Conservation (phyloP, 2,797 vertebrate genomes). For the Melanotaenia pygmaea region DNA sequence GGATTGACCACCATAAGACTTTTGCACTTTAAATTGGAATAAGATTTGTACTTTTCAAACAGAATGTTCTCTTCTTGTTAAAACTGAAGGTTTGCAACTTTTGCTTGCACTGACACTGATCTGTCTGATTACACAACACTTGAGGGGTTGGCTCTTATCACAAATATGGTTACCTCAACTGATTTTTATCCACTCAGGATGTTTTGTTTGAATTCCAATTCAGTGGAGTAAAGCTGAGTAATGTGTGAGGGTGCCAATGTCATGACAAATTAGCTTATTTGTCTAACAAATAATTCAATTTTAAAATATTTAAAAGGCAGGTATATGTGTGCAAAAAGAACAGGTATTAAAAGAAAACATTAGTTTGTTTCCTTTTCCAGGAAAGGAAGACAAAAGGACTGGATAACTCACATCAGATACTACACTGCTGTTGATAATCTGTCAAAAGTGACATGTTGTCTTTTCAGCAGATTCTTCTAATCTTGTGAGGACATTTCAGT, state of each 20-base stretch:
- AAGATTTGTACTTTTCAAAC: conserved; percentile 32
- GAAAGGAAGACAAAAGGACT: too few species aligned
- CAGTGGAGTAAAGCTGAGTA: background rate
- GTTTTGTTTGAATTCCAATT: background rate
- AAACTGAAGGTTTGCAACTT: conserved; percentile 9
- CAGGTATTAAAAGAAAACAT: background rate
- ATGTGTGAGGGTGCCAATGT: background rate
- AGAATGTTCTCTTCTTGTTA: conserved; percentile 39
- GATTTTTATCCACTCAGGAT: background rate
- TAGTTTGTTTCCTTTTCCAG: too few species aligned
- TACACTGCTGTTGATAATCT: too few species aligned
- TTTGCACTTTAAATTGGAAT: conserved; percentile 45
- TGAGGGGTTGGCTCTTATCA: background rate
- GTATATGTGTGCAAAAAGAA: background rate
- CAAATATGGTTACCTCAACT: background rate
- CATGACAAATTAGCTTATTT: background rate
- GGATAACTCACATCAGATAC: too few species aligned
- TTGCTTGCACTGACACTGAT: background rate
- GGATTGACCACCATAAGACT: conserved; percentile 14
- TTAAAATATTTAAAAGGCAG: background rate
- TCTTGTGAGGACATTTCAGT: too few species aligned
- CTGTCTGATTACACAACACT: conserved; percentile 6
- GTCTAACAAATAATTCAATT: background rate
- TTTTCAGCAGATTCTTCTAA: too few species aligned
- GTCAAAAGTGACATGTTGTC: too few species aligned